phyloP scores from a whole-genome alignment of 2,113 vertebrate species.

The Tachysurus vachellii region DNA sequence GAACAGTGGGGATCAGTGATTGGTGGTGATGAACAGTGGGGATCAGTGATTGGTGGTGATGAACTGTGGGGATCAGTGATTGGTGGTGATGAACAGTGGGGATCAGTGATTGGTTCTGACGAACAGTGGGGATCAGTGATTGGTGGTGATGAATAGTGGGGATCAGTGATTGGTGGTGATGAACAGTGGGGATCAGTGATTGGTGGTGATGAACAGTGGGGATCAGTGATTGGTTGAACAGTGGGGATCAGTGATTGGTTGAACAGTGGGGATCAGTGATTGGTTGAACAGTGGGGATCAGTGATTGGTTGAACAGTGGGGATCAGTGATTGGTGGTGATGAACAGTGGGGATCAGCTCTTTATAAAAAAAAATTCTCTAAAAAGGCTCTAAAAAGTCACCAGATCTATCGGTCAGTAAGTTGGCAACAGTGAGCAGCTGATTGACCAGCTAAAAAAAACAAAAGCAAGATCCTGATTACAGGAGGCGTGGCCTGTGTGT shows the following conservation, averaged over 20 bases:
- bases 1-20: not conserved
- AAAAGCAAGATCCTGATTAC: not conserved
- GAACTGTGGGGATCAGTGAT: not conserved
- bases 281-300: no score
- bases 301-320: not conserved
- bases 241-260: not conserved
- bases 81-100: not conserved
- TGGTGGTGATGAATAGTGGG: not conserved
- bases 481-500: not conserved
- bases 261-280: no score
- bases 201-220: not conserved
- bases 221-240: not conserved
- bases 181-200: not conserved
- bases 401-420: not conserved
- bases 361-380: not conserved
- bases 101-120: not conserved
- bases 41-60: not conserved
- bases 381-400: not conserved
- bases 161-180: not conserved
- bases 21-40: not conserved
- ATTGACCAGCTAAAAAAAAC: not conserved
- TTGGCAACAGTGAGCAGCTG: not conserved
- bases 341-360: not conserved
- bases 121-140: not conserved
- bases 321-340: not conserved